These are phyloP conservation scores for Parauchenoglanis punctatus DNA, from an alignment of 2,797 vertebrate species.

Conservation along the genomic window DNA sequence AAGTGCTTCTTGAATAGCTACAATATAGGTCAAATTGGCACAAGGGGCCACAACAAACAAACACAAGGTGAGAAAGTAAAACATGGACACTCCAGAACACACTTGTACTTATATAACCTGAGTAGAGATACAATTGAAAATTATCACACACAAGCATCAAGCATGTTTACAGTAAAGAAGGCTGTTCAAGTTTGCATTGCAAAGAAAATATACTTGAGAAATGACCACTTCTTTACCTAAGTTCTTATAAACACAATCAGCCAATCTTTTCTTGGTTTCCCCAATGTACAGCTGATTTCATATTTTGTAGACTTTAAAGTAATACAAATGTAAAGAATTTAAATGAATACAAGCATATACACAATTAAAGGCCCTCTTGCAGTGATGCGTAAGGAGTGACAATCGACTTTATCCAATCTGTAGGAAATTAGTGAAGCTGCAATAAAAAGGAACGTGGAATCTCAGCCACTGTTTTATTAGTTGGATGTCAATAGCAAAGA, in stretches of 20 bases:
- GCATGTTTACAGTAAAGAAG: background rate
- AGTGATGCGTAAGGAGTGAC: background rate
- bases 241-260: background rate
- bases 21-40: background rate
- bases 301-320: background rate
- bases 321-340: background rate
- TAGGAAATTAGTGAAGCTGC: background rate
- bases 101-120: background rate
- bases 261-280: background rate
- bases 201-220: background rate
- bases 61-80: background rate
- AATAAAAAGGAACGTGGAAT: background rate
- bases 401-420: background rate
- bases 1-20: background rate
- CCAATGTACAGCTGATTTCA: background rate
- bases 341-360: background rate
- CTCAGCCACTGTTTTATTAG: background rate
- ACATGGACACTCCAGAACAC: background rate
- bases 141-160: background rate
- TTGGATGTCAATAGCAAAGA: background rate
- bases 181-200: background rate
- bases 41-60: background rate
- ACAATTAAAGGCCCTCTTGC: background rate
- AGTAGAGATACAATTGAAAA: background rate
- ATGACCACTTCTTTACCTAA: background rate